Conservation (phyloP, 1,140 invertebrate genomes). For the Drosophila persimilis region DNA sequence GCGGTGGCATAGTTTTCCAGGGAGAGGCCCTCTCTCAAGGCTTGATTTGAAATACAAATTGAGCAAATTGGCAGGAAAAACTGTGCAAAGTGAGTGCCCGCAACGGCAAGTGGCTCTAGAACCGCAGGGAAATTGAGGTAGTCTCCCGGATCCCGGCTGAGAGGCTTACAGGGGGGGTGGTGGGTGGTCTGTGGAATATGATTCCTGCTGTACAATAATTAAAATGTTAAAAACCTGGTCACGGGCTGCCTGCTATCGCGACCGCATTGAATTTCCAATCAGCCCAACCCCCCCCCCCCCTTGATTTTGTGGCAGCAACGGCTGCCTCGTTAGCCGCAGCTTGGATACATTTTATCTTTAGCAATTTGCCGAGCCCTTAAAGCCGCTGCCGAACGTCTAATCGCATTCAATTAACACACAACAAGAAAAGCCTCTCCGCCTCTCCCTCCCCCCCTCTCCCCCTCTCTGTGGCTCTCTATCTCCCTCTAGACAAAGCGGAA, state of each 20-base stretch:
- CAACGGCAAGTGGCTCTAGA: too few relatives aligned
- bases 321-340: slow-evolving; percentile 35
- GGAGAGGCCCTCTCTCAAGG: slow-evolving; percentile 17
- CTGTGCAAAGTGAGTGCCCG: slow-evolving; percentile 34
- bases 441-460: neutral
- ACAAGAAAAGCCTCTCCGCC: slow-evolving; percentile 25
- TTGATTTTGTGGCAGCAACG: neutral
- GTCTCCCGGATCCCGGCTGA: too few relatives aligned
- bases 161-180: too few relatives aligned
- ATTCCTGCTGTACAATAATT: slow-evolving; percentile 48
- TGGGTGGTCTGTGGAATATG: slow-evolving; percentile 11
- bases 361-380: slow-evolving; percentile 29
- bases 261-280: slow-evolving; percentile 68
- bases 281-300: slow-evolving; percentile 18
- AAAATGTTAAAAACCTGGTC: slow-evolving; percentile 57
- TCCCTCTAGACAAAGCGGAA: slow-evolving; percentile 6
- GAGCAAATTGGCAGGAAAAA: slow-evolving; percentile 61
- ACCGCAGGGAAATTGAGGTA: too few relatives aligned
- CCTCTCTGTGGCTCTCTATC: neutral
- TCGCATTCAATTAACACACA: slow-evolving; percentile 75
- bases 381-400: slow-evolving; percentile 38
- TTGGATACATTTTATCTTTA: slow-evolving; percentile 47
- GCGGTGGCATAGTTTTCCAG: slow-evolving; percentile 44
- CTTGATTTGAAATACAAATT: slow-evolving; percentile 65
- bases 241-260: slow-evolving; percentile 40